phyloP scores from a whole-genome alignment of 2,888 invertebrate species.

The Hipparchia sbordonii region DNA sequence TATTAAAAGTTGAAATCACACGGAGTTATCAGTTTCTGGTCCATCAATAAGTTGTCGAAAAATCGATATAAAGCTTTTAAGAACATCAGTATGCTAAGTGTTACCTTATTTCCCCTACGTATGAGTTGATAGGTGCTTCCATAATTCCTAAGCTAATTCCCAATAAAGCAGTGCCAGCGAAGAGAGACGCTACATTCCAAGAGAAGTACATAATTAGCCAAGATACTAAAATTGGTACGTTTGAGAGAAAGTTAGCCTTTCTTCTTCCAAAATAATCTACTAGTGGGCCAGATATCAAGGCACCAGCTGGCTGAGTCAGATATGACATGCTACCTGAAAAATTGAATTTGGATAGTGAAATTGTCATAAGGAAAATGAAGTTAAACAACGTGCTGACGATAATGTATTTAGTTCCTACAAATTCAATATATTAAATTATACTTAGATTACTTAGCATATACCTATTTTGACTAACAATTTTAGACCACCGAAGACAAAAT shows the following conservation, averaged over 20 bases:
- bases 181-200: slow-evolving; percentile 69
- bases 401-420: too few species aligned
- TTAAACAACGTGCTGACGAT: too few species aligned
- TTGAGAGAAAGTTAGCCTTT: slow-evolving; percentile 78
- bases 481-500: too few species aligned
- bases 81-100: background rate
- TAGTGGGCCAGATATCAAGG: slow-evolving; percentile 78
- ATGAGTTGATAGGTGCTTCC: slow-evolving; percentile 83
- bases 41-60: too few species aligned
- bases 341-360: background rate
- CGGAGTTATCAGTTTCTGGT: too few species aligned
- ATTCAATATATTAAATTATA: too few species aligned
- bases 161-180: slow-evolving; percentile 74
- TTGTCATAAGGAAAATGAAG: background rate
- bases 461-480: too few species aligned
- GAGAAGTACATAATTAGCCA: slow-evolving; percentile 81
- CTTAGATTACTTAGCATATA: too few species aligned
- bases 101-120: slow-evolving; percentile 83
- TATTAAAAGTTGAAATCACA: too few species aligned
- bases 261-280: slow-evolving; percentile 82
- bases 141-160: slow-evolving; percentile 83
- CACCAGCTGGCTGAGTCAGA: slow-evolving; percentile 81
- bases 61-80: too few species aligned
- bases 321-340: slow-evolving; percentile 79
- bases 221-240: slow-evolving; percentile 79